phyloP scores from a whole-genome alignment of 1,140 invertebrate species.

The Glossosoma conforme region DNA sequence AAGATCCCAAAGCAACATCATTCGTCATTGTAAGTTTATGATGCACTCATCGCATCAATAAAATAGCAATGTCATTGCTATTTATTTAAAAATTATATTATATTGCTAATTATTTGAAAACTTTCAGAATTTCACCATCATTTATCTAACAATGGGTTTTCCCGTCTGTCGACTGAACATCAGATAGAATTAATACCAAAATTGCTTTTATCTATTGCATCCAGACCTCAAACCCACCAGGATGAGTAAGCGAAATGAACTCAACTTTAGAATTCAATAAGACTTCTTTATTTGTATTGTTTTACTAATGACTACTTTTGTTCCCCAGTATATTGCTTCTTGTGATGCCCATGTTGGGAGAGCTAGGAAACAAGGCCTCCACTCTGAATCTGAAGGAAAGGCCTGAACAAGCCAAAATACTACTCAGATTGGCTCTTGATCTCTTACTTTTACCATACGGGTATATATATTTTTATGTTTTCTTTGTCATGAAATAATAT shows the following conservation, averaged over 20 bases:
- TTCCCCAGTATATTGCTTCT: slow-evolving; percentile 68
- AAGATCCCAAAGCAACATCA: slow-evolving; percentile 69
- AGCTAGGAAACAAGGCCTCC: slow-evolving; percentile 50
- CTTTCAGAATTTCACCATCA: slow-evolving; percentile 84
- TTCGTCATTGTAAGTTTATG: slow-evolving; percentile 77
- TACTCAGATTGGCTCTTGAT: slow-evolving; percentile 77
- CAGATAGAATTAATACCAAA: slow-evolving; percentile 72
- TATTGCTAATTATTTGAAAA: not conserved
- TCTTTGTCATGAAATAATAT: slow-evolving; percentile 10
- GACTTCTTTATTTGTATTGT: not conserved
- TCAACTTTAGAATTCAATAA: slow-evolving; percentile 9
- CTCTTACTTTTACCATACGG: slow-evolving; percentile 81
- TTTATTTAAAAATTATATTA: not conserved
- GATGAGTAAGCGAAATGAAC: slow-evolving; percentile 68
- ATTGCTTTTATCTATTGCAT: slow-evolving; percentile 72
- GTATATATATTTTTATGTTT: slow-evolving; percentile 44
- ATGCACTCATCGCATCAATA: too few species aligned
- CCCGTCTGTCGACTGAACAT: slow-evolving; percentile 70
- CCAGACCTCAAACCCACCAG: slow-evolving; percentile 78
- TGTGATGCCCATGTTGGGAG: slow-evolving; percentile 72
- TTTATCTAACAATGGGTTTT: slow-evolving; percentile 90
- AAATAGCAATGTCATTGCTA: not conserved
- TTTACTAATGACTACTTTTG: slow-evolving; percentile 12
- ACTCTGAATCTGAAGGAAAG: slow-evolving; percentile 54
- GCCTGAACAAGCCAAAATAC: slow-evolving; percentile 60